Conservation (phyloP, 2,113 vertebrate species). For the Rattus rattus region DNA sequence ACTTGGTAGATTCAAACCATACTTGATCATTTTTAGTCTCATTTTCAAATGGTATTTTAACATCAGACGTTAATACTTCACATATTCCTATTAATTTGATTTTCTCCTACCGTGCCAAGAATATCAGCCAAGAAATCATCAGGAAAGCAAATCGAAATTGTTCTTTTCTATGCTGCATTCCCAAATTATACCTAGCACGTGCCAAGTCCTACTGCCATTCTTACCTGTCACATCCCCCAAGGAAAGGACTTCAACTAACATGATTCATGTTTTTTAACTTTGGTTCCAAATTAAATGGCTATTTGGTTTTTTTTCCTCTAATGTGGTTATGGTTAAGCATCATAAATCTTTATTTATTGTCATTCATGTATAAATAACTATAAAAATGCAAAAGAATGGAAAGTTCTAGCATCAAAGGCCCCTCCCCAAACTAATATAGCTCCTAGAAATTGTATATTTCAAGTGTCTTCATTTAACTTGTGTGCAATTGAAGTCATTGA, state of each 20-base stretch:
- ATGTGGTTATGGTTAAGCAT: constrained; percentile 63
- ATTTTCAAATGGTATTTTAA: constrained; percentile 71
- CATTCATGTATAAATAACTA: constrained; percentile 67
- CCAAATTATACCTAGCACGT: constrained; percentile 38
- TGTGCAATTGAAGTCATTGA: neutral
- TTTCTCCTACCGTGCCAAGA: constrained; percentile 57
- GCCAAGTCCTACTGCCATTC: constrained; percentile 62
- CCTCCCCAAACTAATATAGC: constrained; percentile 24
- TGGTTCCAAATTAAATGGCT: constrained; percentile 73
- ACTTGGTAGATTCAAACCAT: constrained; percentile 24
- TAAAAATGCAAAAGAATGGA: constrained; percentile 49
- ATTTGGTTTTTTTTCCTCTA: constrained; percentile 45
- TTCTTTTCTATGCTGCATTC: constrained; percentile 47
- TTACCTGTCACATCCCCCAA: constrained; percentile 55
- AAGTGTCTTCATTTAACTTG: constrained; percentile 31
- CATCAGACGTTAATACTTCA: constrained; percentile 63
- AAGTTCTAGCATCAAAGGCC: constrained; percentile 36
- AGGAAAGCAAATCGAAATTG: constrained; percentile 72
- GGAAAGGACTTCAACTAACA: constrained; percentile 49
- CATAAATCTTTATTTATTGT: constrained; percentile 50
- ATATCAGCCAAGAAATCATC: constrained; percentile 72
- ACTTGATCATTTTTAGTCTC: constrained; percentile 62
- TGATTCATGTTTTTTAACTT: constrained; percentile 67
- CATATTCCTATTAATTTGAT: constrained; percentile 72
- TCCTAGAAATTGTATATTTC: constrained; percentile 22